Evolutionary conservation across 2,888 invertebrate genomes (phyloP), one percentile per base, ranked within the genome.

Genomic region (Pycnomerus fuliginosus): DNA sequence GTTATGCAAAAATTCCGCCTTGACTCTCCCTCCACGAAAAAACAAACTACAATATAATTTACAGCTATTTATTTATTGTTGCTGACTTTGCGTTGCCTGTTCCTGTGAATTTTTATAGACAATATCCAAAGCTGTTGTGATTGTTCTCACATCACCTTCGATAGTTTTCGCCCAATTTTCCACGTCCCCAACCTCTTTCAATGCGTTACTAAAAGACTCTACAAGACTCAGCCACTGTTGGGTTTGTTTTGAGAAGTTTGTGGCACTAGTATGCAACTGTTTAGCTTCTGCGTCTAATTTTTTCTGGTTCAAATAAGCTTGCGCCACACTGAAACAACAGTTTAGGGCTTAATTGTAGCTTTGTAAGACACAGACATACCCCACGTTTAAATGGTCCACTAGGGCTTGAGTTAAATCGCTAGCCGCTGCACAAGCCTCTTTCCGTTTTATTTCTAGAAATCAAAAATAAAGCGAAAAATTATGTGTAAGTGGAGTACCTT

Each of bases 81-180:
- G 23, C 20, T 36, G 36, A 37, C 46, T 45, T 48, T 35, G 30
- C 7, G 8, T 10, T 10, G 3, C 25, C 44, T 52, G 53, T 33
- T 78, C 76, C 41, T 77, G 70, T 0, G 83, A 78, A 15, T 76
- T 87, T 78, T 90, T 91, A 69, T 97, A 96, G 5, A 95, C 95
- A 70, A 89, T 85, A 74, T 97, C 96, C 50, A 99, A 77, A 12
- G 96, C 93, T 56, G 87, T 87, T 3, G 91, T 87, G 52, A 99
- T 87, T 1, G 90, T 86, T 65, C 88, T 84, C 86, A 98, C 92
- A 69, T 99, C 99, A 47, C 85, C 85, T 72, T 99, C 98, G 60
- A 99, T 98, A 54, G 91, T 94, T 53, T 88, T 83, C 0, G 98
- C 93, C 98, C 98, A 99, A 70, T 96, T 98, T 69, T 98, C 96